A percentile compares a stretch with the other conserved stretches of the same genome.
Evolutionary conservation across 53 echinoderm and acorn worm species (phyloP).

Genomic region (Actinopyga echinites): DNA sequence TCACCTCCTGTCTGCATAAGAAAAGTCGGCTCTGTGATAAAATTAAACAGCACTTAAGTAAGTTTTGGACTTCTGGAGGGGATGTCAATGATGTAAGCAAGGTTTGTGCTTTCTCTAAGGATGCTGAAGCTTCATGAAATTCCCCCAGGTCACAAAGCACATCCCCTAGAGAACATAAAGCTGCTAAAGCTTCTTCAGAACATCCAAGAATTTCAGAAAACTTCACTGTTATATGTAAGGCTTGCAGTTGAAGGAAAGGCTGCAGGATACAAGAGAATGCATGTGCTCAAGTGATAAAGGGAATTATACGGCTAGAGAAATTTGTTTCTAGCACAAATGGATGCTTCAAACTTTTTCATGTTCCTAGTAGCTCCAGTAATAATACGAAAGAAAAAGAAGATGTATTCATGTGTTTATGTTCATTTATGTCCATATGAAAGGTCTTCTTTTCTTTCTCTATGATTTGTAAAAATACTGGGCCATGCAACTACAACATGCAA

Average conservation of each 20-base stretch:
- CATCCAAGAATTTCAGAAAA: conserved; percentile 41
- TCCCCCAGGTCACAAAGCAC: conserved; percentile 43
- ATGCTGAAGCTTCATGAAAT: conserved; percentile 14
- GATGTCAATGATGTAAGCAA: neutral
- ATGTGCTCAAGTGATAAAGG: too few relatives aligned
- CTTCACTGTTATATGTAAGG: conserved; percentile 35
- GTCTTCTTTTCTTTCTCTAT: too few relatives aligned
- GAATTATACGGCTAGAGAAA: too few relatives aligned
- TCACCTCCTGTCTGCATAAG: neutral
- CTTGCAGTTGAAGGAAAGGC: conserved; percentile 57
- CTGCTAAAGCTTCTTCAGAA: conserved; percentile 35
- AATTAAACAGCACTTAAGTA: conserved; percentile 5
- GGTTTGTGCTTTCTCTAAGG: conserved; percentile 30
- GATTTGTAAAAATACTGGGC: too few relatives aligned
- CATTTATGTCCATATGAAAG: too few relatives aligned
- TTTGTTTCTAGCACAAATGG: too few relatives aligned
- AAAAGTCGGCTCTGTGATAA: neutral
- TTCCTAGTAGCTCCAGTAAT: too few relatives aligned
- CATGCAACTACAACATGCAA: too few relatives aligned
- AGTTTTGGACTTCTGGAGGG: neutral
- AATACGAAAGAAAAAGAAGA: too few relatives aligned
- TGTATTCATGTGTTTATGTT: too few relatives aligned
- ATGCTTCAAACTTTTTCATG: too few relatives aligned
- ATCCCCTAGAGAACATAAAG: conserved; percentile 43
- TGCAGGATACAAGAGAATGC: neutral